phyloP scores from a whole-genome alignment of 2,797 vertebrate genomes.

The Alca torda region DNA sequence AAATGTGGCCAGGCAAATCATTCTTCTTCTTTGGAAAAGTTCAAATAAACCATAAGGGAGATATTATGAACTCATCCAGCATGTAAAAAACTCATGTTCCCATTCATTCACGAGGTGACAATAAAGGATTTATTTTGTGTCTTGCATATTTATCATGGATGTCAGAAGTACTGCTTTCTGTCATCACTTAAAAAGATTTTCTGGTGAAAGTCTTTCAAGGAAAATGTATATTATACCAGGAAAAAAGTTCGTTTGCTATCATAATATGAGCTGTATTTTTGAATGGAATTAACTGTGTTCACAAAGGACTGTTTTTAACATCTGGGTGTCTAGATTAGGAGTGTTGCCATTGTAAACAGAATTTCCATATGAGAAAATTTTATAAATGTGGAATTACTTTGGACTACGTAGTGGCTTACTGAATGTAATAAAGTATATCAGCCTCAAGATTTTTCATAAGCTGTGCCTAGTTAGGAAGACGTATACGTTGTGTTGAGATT shows the following conservation, averaged over 20 bases:
- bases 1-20: constrained; percentile 34
- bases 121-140: constrained; percentile 24
- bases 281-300: background rate
- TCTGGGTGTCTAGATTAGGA: background rate
- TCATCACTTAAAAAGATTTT: constrained; percentile 3
- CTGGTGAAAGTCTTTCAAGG: background rate
- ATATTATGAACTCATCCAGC: constrained; percentile 3
- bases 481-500: background rate
- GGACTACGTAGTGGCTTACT: background rate
- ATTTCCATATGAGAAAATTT: background rate
- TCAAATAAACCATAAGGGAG: constrained; percentile 26
- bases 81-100: constrained; percentile 9
- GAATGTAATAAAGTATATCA: background rate
- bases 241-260: background rate
- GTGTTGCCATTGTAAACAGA: background rate
- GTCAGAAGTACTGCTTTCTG: constrained; percentile 18
- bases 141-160: background rate
- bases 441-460: background rate
- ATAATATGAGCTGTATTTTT: background rate
- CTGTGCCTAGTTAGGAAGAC: background rate
- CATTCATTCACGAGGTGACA: background rate
- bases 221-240: background rate
- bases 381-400: background rate
- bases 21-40: constrained; percentile 33
- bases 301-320: background rate